A percentile compares a stretch with the other conserved stretches of the same genome.
phyloP scores from a whole-genome alignment of 1,140 invertebrate genomes.

The Euura saliciscinereae region DNA sequence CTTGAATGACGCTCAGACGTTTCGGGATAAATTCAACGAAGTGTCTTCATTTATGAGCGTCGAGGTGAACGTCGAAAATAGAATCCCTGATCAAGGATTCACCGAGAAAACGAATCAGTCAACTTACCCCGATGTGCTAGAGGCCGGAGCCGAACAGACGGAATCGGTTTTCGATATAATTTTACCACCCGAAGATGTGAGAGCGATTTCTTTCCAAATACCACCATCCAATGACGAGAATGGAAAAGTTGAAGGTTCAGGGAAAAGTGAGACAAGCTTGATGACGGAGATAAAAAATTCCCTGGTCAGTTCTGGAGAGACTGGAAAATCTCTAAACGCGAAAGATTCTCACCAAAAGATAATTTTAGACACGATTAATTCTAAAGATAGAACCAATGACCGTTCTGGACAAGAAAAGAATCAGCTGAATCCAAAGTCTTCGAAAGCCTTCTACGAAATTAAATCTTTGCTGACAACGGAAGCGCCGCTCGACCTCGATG shows the following conservation, averaged over 20 bases:
- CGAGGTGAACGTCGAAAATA: too few species aligned
- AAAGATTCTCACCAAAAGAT: conserved; percentile 34
- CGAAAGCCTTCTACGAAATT: conserved; percentile 46
- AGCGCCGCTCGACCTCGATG: neutral
- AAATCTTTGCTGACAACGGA: conserved; percentile 43
- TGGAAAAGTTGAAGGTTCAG: conserved; percentile 11
- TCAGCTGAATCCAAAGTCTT: conserved; percentile 32
- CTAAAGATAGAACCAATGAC: neutral
- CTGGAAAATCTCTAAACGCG: neutral
- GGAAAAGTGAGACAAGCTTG: neutral
- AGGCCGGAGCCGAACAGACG: neutral
- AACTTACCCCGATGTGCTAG: neutral
- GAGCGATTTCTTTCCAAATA: conserved; percentile 12
- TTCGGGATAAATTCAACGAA: conserved; percentile 4
- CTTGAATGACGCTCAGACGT: neutral
- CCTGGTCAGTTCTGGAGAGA: neutral
- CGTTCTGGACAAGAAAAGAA: conserved; percentile 19
- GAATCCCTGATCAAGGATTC: neutral
- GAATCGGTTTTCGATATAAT: neutral
- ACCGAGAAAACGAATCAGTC: neutral
- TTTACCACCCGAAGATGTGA: conserved; percentile 8
- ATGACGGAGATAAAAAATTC: neutral
- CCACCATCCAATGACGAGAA: conserved; percentile 4
- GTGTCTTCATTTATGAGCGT: too few species aligned
- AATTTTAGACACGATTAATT: conserved; percentile 22